Base-by-base conservation (phyloP, 1,140 invertebrate genomes). In the Potamilus streckersoni region DNA sequence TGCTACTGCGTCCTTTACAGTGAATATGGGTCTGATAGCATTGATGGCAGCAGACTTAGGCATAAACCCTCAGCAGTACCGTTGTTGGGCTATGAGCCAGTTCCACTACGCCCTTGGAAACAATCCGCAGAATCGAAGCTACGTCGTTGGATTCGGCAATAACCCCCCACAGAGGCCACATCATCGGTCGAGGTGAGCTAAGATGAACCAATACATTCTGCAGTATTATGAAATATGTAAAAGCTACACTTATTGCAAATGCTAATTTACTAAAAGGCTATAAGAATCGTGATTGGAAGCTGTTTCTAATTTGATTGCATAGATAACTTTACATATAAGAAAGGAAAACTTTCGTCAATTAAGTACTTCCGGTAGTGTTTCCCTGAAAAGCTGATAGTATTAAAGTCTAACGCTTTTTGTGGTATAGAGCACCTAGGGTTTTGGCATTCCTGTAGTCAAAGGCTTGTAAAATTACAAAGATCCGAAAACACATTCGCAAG, bases 91-190 rank as follows among this genome's bases (percentile, higher is more conserved):
- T 12, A 88, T 90, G 71, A 79, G 90, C 74, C 93, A 94, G 86
- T 92, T 94, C 59, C 84, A 92, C 79, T 94, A 93, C 83, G 92
- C 93, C 78, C 86, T 94, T 3, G 93, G 93, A 2, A 89, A 91
- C 60, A 79, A 69, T 31, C 78, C 15, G 74, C 84, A 82, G 78
- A 92, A 93, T 13, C 88, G 91, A 62, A 93, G 93, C 81, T 94
- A 89, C 81, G 92, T 94, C 0, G 91, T 94, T 23, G 93, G 93
- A 15, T 93, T 91, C 85, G 93, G 93, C 3, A 83, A 88, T 27
- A 91, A 93, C 85, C 91, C 92, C 62, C 93, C 93, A 0, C 86
- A 84, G 88, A 13, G 90, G 49, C 86, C 86, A 16, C 85, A 87
- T 68, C 86, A 87, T 62, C 69, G 79, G 64, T 76, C 71, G 19